Conservation (phyloP, 2,888 invertebrate species). For the Taenaris catops region DNA sequence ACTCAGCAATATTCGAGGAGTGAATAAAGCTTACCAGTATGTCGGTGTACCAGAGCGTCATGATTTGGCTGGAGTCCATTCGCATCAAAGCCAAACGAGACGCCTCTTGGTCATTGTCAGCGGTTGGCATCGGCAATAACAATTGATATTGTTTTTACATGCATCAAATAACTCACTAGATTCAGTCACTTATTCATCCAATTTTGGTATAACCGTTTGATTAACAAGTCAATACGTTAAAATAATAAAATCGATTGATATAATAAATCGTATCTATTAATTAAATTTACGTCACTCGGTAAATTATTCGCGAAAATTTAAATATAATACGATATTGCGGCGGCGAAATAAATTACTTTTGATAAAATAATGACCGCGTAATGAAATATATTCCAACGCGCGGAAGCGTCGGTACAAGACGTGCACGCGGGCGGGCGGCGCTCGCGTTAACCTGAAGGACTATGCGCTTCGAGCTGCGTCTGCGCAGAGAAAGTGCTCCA, state of each 20-base stretch:
- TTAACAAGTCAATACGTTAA: too few species aligned
- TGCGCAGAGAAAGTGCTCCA: conserved; percentile 71
- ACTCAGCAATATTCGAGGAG: conserved; percentile 18
- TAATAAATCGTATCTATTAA: background rate
- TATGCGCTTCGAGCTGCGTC: conserved; percentile 37
- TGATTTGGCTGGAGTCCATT: conserved; percentile 68
- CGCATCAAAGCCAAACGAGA: conserved; percentile 55
- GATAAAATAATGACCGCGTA: background rate
- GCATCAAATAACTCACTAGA: conserved; percentile 23
- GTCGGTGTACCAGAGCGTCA: conserved; percentile 77
- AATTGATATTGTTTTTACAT: conserved; percentile 47
- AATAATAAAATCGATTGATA: too few species aligned
- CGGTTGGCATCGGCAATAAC: conserved; percentile 44
- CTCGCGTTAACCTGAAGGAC: conserved; percentile 55
- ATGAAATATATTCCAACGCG: background rate
- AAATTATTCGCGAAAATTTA: background rate
- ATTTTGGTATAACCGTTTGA: too few species aligned
- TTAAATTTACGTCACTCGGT: background rate
- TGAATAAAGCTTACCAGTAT: conserved; percentile 61
- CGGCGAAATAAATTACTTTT: background rate
- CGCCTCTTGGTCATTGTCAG: conserved; percentile 62
- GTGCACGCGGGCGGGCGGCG: conserved; percentile 50
- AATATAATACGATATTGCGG: background rate
- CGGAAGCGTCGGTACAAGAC: conserved; percentile 16
- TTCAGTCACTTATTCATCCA: conserved; percentile 22